These are phyloP conservation scores for Meliscaeva auricollis DNA, from an alignment of 2,888 invertebrate species.

Conservation along the genomic window DNA sequence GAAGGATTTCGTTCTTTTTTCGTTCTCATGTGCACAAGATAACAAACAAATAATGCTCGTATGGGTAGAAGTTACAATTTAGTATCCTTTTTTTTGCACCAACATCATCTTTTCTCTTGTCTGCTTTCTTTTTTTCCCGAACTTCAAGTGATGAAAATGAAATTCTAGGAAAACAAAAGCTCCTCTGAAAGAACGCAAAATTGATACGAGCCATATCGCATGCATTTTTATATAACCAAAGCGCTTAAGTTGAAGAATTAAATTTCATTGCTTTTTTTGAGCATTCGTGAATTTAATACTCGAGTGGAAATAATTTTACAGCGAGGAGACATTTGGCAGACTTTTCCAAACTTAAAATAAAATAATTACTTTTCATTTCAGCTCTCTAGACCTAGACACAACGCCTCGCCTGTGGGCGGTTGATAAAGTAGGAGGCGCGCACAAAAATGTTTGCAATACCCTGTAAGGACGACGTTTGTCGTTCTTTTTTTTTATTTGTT, in stretches of 20 bases:
- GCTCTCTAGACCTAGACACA: constrained; percentile 39
- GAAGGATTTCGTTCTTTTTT: constrained; percentile 9
- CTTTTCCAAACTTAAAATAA: constrained; percentile 56
- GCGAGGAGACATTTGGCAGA: constrained; percentile 61
- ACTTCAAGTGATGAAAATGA: constrained; percentile 51
- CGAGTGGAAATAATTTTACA: constrained; percentile 43
- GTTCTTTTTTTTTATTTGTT: not conserved
- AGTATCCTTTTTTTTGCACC: constrained; percentile 18
- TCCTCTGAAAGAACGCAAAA: constrained; percentile 35
- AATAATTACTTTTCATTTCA: constrained; percentile 70
- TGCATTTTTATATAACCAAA: constrained; percentile 4
- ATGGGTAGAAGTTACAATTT: constrained; percentile 37
- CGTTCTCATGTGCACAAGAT: constrained; percentile 40
- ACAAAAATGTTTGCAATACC: constrained; percentile 35
- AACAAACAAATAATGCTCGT: constrained; percentile 54
- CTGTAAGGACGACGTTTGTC: constrained; percentile 23
- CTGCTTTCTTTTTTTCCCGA: not conserved
- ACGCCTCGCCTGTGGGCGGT: constrained; percentile 43
- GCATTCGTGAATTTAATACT: constrained; percentile 58
- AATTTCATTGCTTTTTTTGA: constrained; percentile 58
- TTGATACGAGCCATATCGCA: constrained; percentile 27
- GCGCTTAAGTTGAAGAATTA: not conserved
- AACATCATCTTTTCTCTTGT: not conserved
- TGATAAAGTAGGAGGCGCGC: constrained; percentile 33
- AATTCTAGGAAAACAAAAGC: constrained; percentile 48